Percentiles rank a stretch among this genome's conserved stretches.
Evolutionary conservation across 1,140 invertebrate species (phyloP).

Genomic region (Chelonus insularis): DNA sequence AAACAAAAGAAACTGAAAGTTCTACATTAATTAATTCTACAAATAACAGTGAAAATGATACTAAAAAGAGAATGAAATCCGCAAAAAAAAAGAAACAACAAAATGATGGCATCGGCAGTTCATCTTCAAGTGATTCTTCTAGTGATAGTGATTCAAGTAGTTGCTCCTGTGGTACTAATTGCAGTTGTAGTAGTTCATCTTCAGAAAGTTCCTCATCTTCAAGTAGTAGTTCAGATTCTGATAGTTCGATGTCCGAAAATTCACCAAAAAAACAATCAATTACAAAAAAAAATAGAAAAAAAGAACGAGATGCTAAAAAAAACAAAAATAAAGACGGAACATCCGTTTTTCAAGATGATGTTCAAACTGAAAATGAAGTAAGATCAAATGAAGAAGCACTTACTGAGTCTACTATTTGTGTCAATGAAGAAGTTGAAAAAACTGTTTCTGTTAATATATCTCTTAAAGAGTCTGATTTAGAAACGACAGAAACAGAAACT

Average conservation of each 20-base stretch:
- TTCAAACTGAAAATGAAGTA: conserved; percentile 6
- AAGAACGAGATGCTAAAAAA: conserved; percentile 42
- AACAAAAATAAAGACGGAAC: conserved; percentile 13
- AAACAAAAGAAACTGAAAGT: conserved; percentile 23
- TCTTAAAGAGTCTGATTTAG: conserved; percentile 76
- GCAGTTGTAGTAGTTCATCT: conserved; percentile 73
- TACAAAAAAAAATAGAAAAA: conserved; percentile 47
- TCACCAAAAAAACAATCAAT: conserved; percentile 51
- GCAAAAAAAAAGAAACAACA: conserved; percentile 33
- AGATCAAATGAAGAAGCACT: background rate
- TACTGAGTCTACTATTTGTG: background rate
- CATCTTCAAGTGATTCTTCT: conserved; percentile 71
- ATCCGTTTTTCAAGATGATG: too few species aligned
- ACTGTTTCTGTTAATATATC: background rate
- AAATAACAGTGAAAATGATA: conserved; percentile 24
- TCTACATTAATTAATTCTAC: conserved; percentile 21
- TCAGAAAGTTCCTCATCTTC: conserved; percentile 64
- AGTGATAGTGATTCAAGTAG: conserved; percentile 74
- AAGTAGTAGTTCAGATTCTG: conserved; percentile 73
- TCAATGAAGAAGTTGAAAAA: background rate
- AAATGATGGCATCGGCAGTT: conserved; percentile 37
- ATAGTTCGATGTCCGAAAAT: conserved; percentile 64
- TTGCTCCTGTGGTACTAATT: conserved; percentile 78
- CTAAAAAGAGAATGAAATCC: conserved; percentile 33
- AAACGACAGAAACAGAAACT: conserved; percentile 79